Base-by-base conservation (phyloP, 2,113 vertebrate genomes). In the Saguinus midas region DNA sequence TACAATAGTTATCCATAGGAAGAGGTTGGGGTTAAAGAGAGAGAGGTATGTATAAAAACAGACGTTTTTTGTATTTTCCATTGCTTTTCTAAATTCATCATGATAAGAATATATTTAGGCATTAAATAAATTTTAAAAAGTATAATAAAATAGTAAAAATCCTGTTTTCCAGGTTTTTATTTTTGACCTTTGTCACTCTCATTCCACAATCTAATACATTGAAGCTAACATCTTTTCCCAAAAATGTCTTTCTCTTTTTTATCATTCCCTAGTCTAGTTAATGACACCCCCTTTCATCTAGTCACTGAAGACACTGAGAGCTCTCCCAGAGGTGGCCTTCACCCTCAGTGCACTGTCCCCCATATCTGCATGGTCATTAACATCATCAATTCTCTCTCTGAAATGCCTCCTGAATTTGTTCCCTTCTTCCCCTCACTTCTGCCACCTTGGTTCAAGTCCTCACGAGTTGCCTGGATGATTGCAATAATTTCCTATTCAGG, bases 321-420 rank as follows among this genome's bases (percentile, higher is more conserved):
- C 45, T 35, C n/a, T 52, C 12, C 6, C 35, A 48, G 43, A 5
- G 0, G 17, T 0, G 6, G 27, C 35, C 58, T 72, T 43, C 40
- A 23, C 73, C 40, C 4, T 0, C 2, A 20, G 6, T 4, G 25
- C 52, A 17, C 23, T 17, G 21, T 10, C 64, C 55, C 25, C 40
- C 8, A 0, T 1, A 21, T 57, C 58, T 37, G 16, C 9, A 7
- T 2, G 29, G 43, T 61, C 70, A 79, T 58, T 21, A 8, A 27
- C 0, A 8, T 18, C 1, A 3, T 40, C 43, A 70, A 23, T 23
- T 21, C 50, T 6, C 4, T 35, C 52, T 27, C 35, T 57, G 6
- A 14, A 52, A 66, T 5, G 10, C 45, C 37, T 32, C 70, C 50
- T 5, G 21, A 35, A 23, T 9, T 6, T 35, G 64, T 86, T 17